A percentile compares a stretch with the other conserved stretches of the same genome.
These are phyloP conservation scores for Himantopus leucocephalus DNA, from an alignment of 2,113 vertebrate genomes.

Conservation along the genomic window DNA sequence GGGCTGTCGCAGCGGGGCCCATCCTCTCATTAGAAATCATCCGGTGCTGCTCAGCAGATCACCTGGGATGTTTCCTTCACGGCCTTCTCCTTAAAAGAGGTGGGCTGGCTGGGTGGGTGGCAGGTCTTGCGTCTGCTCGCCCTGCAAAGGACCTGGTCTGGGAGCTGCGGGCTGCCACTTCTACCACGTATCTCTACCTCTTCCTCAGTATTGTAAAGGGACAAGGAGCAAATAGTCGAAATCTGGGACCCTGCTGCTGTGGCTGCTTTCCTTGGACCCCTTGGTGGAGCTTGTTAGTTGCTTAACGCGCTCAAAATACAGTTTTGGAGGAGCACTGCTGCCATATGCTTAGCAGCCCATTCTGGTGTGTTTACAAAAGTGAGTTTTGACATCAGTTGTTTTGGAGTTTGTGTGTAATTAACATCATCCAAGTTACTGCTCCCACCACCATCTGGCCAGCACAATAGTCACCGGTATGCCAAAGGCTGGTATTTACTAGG, in stretches of 20 bases:
- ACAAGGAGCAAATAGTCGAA: fast-evolving
- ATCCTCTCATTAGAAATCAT: not conserved
- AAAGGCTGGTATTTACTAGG: not conserved
- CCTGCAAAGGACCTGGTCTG: not conserved
- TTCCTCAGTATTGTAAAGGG: not conserved
- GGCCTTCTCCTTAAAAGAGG: not conserved
- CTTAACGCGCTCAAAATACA: not conserved
- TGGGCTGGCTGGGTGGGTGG: not conserved
- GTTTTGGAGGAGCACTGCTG: not conserved
- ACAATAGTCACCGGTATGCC: not conserved
- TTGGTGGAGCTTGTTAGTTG: not conserved
- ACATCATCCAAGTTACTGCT: not conserved
- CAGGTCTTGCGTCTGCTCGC: fast-evolving
- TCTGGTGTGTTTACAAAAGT: not conserved
- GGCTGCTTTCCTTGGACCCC: not conserved
- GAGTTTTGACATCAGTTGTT: constrained; percentile 25
- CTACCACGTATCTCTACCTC: not conserved
- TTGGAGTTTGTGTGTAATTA: not conserved
- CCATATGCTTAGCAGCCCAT: not conserved
- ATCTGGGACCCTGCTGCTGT: not conserved
- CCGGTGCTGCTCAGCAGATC: not conserved
- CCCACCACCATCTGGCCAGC: constrained; percentile 27
- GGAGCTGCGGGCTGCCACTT: not conserved
- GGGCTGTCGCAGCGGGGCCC: not conserved
- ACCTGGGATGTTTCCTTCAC: not conserved